Evolutionary conservation across 2,113 vertebrate genomes (phyloP), one percentile per base, ranked within the genome.

Genomic region (Rhinichthys klamathensis): DNA sequence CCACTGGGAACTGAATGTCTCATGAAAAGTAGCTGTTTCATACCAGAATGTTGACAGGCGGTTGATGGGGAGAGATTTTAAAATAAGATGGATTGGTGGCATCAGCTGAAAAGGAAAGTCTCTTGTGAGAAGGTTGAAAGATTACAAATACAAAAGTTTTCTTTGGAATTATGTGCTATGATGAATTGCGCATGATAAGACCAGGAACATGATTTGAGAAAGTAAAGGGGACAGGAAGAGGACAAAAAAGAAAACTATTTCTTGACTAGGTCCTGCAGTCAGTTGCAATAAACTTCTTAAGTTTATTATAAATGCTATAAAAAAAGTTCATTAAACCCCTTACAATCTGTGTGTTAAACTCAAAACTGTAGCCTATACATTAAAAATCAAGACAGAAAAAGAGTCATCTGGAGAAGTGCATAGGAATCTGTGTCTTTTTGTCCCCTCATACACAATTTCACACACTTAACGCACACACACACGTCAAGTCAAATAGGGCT

Each of bases 401-500:
- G 11, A 60, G 21, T 38, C 10, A 35, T 38, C 30, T 35, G 51
- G 11, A 25, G 35, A 81, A 46, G 54, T 79, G 81, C 78, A 72
- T 10, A 70, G 69, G 60, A 80, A 61, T 73, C 63, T 7, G 25
- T 61, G 76, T 77, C 46, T 69, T 21, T 54, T 18, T 70, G 27
- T 46, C 27, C 73, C 67, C 21, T 21, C 41, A n/a, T 25, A n/a
- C 1, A 18, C 49, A 35, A n/a, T n/a, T 72, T 77, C 72, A 44
- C 38, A 58, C 85, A 78, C 30, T 84, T 27, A 27, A 67, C n/a
- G 23, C 35, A 69, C 67, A 51, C 81, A 80, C 63, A 75, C 23
- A 30, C 2, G 69, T 79, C 65, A 87, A 87, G 74, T 88, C 83
- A 86, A 82, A 86, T 82, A 85, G 84, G 75, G 70, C 85, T 89